phyloP scores from a whole-genome alignment of 2,888 invertebrate genomes.

The Clivina fossor region DNA sequence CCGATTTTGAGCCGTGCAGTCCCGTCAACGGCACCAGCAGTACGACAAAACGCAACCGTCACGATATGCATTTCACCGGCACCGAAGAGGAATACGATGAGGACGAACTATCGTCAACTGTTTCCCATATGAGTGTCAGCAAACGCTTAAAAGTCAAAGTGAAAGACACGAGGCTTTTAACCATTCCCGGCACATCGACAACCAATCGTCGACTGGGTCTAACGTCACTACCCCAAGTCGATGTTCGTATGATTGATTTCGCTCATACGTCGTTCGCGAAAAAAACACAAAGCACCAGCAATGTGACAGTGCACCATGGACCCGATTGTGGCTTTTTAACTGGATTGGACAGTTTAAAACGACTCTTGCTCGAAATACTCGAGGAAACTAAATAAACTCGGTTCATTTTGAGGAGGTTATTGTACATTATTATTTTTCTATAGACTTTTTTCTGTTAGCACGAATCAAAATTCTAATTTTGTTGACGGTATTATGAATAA shows the following conservation, averaged over 20 bases:
- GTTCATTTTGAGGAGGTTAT: not conserved
- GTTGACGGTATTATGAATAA: no score
- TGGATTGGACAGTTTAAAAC: slow-evolving; percentile 83
- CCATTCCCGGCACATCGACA: slow-evolving; percentile 13
- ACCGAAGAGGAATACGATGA: slow-evolving; percentile 51
- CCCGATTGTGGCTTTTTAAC: slow-evolving; percentile 90
- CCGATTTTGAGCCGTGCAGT: slow-evolving; percentile 50
- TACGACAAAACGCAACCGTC: slow-evolving; percentile 41
- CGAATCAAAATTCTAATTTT: no score
- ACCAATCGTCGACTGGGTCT: slow-evolving; percentile 45
- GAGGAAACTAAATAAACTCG: slow-evolving; percentile 50
- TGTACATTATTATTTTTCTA: not conserved
- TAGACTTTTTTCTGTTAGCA: no score
- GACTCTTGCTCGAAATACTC: slow-evolving; percentile 74
- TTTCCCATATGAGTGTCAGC: slow-evolving; percentile 46
- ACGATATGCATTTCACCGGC: slow-evolving; percentile 48
- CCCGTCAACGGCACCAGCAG: slow-evolving; percentile 23
- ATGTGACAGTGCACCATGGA: slow-evolving; percentile 71
- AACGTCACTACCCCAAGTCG: slow-evolving; percentile 61
- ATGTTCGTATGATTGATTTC: slow-evolving; percentile 95
- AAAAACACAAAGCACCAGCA: slow-evolving; percentile 52
- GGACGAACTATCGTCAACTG: slow-evolving; percentile 46
- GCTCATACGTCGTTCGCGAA: slow-evolving; percentile 88
- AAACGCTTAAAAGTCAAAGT: slow-evolving; percentile 50
- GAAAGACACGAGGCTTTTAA: slow-evolving; percentile 29